phyloP scores from a whole-genome alignment of 1,140 invertebrate genomes.

The Hyphantria cunea region DNA sequence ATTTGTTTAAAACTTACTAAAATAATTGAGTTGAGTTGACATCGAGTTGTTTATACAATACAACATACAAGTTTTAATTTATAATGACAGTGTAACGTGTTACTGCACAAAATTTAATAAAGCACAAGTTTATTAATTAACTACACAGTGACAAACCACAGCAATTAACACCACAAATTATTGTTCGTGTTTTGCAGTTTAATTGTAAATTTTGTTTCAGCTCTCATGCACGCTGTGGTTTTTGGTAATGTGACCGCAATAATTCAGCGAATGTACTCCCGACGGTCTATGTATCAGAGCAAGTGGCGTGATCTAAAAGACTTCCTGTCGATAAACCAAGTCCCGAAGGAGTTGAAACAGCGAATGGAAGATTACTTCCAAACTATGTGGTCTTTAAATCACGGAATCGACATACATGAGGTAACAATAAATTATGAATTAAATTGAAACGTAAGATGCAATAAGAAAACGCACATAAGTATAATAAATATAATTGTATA shows the following conservation, averaged over 20 bases:
- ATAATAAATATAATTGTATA: too few relatives aligned
- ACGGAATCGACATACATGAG: conserved; percentile 99
- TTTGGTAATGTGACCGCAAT: conserved; percentile 99
- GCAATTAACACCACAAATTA: conserved; percentile 1
- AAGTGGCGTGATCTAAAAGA: conserved; percentile 98
- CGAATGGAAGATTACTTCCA: conserved; percentile 99
- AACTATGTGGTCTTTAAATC: conserved; percentile 99
- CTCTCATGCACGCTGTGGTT: conserved; percentile 98
- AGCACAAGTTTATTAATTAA: background rate
- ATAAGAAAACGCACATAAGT: too few relatives aligned
- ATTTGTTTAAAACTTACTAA: too few relatives aligned
- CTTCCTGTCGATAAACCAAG: conserved; percentile 97
- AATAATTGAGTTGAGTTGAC: too few relatives aligned
- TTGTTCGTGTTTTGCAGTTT: too few relatives aligned
- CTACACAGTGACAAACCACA: conserved; percentile 4
- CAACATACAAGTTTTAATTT: too few relatives aligned
- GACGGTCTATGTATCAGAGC: conserved; percentile 97
- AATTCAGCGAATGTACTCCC: conserved; percentile 98
- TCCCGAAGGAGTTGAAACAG: conserved; percentile 97
- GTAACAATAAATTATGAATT: conserved; percentile 72
- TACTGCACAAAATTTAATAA: background rate
- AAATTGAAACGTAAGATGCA: background rate
- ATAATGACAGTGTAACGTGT: too few relatives aligned
- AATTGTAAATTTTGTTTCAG: conserved; percentile 75
- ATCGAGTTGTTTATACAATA: too few relatives aligned